A percentile compares a stretch with the other conserved stretches of the same genome.
Conservation (phyloP, 2,797 vertebrate species). For the Lycodopsis pacificus region DNA sequence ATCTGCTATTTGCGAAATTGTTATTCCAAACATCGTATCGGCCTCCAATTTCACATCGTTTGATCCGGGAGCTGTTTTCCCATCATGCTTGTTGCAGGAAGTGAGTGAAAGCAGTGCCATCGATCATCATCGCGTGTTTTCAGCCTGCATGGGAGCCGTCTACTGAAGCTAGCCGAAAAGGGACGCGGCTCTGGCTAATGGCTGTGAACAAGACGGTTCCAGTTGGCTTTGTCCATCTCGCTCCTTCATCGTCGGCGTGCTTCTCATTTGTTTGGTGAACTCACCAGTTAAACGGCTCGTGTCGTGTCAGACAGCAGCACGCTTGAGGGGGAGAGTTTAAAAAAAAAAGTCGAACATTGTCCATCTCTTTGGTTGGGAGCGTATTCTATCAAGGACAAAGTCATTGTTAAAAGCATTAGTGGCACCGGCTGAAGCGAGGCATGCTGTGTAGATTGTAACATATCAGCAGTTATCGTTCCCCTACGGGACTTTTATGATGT, state of each 20-base stretch:
- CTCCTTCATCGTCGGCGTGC: conserved; percentile 57
- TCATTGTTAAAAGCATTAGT: conserved; percentile 67
- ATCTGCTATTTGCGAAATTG: neutral
- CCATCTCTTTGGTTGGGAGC: conserved; percentile 46
- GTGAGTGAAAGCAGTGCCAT: conserved; percentile 35
- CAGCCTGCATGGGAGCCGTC: conserved; percentile 3
- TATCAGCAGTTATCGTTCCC: conserved; percentile 54
- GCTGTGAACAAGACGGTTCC: conserved; percentile 56
- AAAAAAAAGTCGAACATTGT: conserved; percentile 43
- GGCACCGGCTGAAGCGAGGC: conserved; percentile 35
- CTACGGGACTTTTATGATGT: conserved; percentile 45
- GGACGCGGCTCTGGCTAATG: conserved; percentile 42
- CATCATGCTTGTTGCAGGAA: conserved; percentile 17
- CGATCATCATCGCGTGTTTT: conserved; percentile 43
- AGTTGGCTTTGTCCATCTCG: conserved; percentile 57
- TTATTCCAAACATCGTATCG: neutral
- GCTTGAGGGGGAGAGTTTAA: conserved; percentile 49
- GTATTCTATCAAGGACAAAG: conserved; percentile 65
- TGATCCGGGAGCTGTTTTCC: conserved; percentile 4
- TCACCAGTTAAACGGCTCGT: conserved; percentile 58
- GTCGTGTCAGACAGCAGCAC: conserved; percentile 46
- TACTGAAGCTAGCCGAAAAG: conserved; percentile 7
- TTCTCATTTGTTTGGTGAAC: conserved; percentile 56
- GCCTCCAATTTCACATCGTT: neutral
- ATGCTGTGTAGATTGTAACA: conserved; percentile 53